phyloP scores from a whole-genome alignment of 2,888 invertebrate genomes.

The Busseola fusca region DNA sequence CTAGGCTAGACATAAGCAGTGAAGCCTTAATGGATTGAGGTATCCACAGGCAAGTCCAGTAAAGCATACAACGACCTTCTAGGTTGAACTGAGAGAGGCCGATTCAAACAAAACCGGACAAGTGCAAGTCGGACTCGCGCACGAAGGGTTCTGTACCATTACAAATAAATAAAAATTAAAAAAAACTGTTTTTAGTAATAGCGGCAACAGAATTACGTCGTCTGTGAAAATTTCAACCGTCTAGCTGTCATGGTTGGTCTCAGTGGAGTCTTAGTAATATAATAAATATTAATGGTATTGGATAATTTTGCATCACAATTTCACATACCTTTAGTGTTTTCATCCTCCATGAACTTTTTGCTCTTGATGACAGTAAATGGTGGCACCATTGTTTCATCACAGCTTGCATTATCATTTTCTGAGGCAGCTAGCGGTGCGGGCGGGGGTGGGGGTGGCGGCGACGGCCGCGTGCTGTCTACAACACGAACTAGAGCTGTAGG shows the following conservation, averaged over 20 bases:
- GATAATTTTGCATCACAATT: conserved; percentile 2
- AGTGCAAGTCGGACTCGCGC: no score
- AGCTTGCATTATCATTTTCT: conserved; percentile 31
- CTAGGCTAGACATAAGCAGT: background rate
- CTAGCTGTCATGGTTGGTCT: no score
- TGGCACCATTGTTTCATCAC: conserved; percentile 63
- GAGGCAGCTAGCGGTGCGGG: conserved; percentile 15
- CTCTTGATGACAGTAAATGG: conserved; percentile 76
- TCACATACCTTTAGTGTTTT: conserved; percentile 68
- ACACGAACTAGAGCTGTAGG: background rate
- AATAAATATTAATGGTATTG: background rate
- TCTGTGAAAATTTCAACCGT: no score
- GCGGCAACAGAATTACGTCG: no score
- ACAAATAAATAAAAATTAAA: background rate
- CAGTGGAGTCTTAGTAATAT: no score
- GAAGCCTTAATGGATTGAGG: background rate
- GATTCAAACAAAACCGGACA: no score
- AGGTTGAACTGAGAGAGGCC: background rate
- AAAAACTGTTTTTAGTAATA: no score
- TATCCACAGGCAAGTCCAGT: background rate
- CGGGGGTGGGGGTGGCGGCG: conserved; percentile 39
- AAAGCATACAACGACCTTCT: background rate
- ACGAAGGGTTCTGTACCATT: no score
- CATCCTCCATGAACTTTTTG: conserved; percentile 73
- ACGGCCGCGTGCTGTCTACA: conserved; percentile 15